Conservation (phyloP, 1,140 invertebrate species). For the Conopomorpha cramerella region DNA sequence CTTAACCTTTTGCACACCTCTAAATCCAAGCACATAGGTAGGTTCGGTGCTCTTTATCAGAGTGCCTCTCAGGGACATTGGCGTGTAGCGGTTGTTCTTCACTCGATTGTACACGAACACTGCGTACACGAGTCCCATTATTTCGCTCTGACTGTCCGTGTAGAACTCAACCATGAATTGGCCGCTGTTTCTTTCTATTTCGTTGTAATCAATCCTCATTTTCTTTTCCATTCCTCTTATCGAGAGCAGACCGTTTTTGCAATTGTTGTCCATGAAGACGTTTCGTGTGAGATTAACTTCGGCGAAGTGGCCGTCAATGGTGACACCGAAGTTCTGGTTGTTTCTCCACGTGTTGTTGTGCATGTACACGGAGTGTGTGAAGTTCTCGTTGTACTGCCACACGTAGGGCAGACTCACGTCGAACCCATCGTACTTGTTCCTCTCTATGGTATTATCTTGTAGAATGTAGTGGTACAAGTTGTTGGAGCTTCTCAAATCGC, state of each 20-base stretch:
- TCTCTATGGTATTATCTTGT: constrained; percentile 84
- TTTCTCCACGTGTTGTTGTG: constrained; percentile 84
- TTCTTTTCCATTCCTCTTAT: constrained; percentile 97
- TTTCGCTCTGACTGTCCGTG: constrained; percentile 92
- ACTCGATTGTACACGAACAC: constrained; percentile 81
- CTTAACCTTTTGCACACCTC: constrained; percentile 92
- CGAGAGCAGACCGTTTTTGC: constrained; percentile 80
- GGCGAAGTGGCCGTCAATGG: constrained; percentile 91
- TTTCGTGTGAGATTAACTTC: constrained; percentile 83
- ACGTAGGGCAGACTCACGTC: constrained; percentile 88
- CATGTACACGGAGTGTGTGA: constrained; percentile 86
- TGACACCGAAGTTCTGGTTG: constrained; percentile 85
- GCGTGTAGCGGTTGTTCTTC: constrained; percentile 68
- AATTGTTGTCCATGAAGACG: constrained; percentile 84
- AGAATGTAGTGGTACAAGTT: constrained; percentile 94
- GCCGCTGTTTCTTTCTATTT: constrained; percentile 82
- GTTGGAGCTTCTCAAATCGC: constrained; percentile 88
- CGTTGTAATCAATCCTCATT: constrained; percentile 77
- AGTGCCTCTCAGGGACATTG: constrained; percentile 29
- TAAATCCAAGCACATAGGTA: constrained; percentile 87
- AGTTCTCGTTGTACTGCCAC: constrained; percentile 94
- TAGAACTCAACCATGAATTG: constrained; percentile 88
- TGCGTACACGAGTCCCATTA: constrained; percentile 81
- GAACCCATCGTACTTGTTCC: constrained; percentile 83
- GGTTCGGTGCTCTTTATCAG: constrained; percentile 62